A percentile compares a stretch with the other conserved stretches of the same genome.
These are phyloP conservation scores for Heterochromis multidens DNA, from an alignment of 2,113 vertebrate species.

Conservation along the genomic window DNA sequence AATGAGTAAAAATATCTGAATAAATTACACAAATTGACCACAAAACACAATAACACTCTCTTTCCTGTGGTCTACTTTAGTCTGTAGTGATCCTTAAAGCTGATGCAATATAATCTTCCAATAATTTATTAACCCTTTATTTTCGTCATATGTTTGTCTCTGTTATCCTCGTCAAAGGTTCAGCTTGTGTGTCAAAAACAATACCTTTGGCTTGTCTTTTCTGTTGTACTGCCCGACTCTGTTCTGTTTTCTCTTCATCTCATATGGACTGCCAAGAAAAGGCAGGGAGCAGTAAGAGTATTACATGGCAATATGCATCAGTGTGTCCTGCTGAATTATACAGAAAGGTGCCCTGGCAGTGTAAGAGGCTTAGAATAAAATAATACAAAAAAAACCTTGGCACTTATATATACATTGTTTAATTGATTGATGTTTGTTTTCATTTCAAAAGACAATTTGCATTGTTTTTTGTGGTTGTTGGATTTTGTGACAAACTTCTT, in stretches of 20 bases:
- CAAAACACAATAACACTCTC: background rate
- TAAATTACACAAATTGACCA: background rate
- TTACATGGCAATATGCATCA: background rate
- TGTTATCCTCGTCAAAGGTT: constrained; percentile 4
- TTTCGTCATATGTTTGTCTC: constrained; percentile 78
- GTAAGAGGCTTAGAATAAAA: constrained; percentile 41
- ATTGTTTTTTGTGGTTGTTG: background rate
- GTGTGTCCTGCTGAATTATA: background rate
- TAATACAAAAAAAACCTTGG: background rate
- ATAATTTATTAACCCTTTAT: constrained; percentile 74
- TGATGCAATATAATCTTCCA: constrained; percentile 36
- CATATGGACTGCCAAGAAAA: background rate
- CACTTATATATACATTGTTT: background rate
- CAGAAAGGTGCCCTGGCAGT: background rate
- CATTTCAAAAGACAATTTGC: background rate
- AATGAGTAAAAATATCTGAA: background rate
- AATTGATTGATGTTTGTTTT: background rate
- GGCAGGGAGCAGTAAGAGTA: constrained; percentile 53
- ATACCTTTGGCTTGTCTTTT: background rate
- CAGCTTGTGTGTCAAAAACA: constrained; percentile 20
- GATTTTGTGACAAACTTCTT: background rate
- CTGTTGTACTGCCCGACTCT: background rate
- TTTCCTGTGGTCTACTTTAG: background rate
- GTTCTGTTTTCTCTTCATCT: background rate
- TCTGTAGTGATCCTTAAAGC: constrained; percentile 13